Percentiles rank a stretch among this genome's conserved stretches.
phyloP scores from a whole-genome alignment of 2,113 vertebrate genomes.

The Phylloscopus trochiloides region DNA sequence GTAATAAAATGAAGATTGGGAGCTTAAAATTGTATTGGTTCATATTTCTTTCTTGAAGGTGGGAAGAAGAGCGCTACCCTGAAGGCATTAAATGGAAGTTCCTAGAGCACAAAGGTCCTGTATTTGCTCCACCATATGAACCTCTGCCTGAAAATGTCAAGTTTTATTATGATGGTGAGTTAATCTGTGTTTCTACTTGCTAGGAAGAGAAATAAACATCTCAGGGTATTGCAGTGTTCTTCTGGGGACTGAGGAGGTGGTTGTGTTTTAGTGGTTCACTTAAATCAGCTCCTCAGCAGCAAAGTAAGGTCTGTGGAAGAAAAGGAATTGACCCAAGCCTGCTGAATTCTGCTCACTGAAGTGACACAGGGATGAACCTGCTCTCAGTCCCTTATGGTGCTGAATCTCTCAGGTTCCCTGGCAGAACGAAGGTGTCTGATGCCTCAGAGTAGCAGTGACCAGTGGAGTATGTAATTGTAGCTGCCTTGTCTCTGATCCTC shows the following conservation, averaged over 20 bases:
- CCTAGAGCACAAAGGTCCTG: conserved; percentile 94
- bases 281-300: neutral
- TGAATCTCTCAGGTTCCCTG: neutral
- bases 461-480: neutral
- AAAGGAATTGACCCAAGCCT: neutral
- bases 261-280: neutral
- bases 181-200: conserved; percentile 22
- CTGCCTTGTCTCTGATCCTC: neutral
- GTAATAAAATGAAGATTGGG: neutral
- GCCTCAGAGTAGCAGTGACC: neutral
- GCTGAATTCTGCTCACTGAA: neutral
- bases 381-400: neutral
- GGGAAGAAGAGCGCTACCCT: conserved; percentile 93
- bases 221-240: neutral
- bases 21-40: neutral
- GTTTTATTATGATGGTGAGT: conserved; percentile 95
- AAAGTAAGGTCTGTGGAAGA: neutral
- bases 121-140: conserved; percentile 92
- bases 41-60: conserved; percentile 80
- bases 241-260: neutral
- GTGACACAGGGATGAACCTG: neutral
- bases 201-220: conserved; percentile 2
- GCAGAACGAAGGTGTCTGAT: neutral
- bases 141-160: conserved; percentile 88
- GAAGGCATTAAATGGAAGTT: conserved; percentile 98